Conservation (phyloP, 2,888 invertebrate genomes). For the Cheilosia vernalis region DNA sequence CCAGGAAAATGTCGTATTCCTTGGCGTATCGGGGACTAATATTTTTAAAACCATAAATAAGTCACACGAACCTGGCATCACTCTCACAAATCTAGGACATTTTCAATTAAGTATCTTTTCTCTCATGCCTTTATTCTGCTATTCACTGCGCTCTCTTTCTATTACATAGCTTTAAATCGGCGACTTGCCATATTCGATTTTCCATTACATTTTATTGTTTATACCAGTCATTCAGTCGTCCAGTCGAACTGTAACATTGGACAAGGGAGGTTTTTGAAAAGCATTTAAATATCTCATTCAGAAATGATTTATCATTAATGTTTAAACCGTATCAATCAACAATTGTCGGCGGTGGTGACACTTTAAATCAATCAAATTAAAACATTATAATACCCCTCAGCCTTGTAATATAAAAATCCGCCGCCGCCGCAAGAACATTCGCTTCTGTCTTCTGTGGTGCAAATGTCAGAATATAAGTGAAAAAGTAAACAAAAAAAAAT, state of each 20-base stretch:
- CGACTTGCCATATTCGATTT: conserved; percentile 75
- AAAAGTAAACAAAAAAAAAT: conserved; percentile 70
- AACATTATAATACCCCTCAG: not conserved
- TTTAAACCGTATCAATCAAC: conserved; percentile 49
- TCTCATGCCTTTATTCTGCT: not conserved
- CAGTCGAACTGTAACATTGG: conserved; percentile 67
- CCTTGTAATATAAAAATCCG: conserved; percentile 12
- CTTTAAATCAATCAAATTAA: not conserved
- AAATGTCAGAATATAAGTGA: conserved; percentile 72
- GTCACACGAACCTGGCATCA: conserved; percentile 31
- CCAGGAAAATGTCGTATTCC: too few relatives aligned
- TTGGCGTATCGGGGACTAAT: too few relatives aligned
- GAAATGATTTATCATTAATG: conserved; percentile 64
- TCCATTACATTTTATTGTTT: conserved; percentile 74
- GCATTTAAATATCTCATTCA: conserved; percentile 39
- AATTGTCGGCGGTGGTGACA: conserved; percentile 51
- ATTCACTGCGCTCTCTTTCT: conserved; percentile 10
- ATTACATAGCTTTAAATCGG: not conserved
- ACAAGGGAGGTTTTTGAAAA: conserved; percentile 23
- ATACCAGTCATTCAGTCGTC: conserved; percentile 68
- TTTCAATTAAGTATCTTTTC: not conserved
- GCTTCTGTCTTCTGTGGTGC: conserved; percentile 34
- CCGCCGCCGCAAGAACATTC: conserved; percentile 39
- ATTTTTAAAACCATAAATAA: too few relatives aligned
- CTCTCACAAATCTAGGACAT: conserved; percentile 19